Conservation (phyloP, 1,140 invertebrate genomes). For the Gonatopus flavifemur region DNA sequence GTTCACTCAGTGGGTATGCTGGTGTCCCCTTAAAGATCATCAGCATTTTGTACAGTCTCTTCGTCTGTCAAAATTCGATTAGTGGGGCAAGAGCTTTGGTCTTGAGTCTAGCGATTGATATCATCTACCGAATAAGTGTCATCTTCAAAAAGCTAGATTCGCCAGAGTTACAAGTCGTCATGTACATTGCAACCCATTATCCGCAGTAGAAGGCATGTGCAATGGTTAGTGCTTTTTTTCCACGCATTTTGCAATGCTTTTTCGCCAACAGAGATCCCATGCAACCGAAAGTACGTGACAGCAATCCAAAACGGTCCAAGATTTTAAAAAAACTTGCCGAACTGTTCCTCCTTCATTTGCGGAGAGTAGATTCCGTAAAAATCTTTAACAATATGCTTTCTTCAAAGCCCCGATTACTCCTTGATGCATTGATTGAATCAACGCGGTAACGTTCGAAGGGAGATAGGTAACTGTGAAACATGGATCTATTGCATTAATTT, state of each 20-base stretch:
- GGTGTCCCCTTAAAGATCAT: no score
- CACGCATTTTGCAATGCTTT: background rate
- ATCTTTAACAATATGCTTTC: background rate
- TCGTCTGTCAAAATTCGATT: no score
- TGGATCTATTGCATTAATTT: constrained; percentile 45
- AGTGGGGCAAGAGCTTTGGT: no score
- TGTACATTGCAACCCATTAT: background rate
- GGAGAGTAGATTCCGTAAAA: background rate
- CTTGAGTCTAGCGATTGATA: background rate
- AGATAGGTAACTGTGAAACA: constrained; percentile 46
- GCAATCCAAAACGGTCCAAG: no score
- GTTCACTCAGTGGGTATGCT: no score
- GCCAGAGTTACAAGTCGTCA: background rate
- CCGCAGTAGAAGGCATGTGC: background rate
- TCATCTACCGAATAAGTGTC: background rate
- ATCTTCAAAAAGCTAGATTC: background rate
- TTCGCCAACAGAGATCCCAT: background rate
- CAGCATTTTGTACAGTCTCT: no score
- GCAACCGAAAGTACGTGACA: background rate
- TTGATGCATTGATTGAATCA: constrained; percentile 49
- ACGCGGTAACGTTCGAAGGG: constrained; percentile 46
- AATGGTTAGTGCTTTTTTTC: background rate
- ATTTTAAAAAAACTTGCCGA: no score
- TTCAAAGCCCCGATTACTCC: constrained; percentile 4
- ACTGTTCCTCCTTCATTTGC: background rate